Evolutionary conservation across 1,140 invertebrate species (phyloP), one percentile per base, ranked within the genome.

Genomic region (Melitaea cinxia): DNA sequence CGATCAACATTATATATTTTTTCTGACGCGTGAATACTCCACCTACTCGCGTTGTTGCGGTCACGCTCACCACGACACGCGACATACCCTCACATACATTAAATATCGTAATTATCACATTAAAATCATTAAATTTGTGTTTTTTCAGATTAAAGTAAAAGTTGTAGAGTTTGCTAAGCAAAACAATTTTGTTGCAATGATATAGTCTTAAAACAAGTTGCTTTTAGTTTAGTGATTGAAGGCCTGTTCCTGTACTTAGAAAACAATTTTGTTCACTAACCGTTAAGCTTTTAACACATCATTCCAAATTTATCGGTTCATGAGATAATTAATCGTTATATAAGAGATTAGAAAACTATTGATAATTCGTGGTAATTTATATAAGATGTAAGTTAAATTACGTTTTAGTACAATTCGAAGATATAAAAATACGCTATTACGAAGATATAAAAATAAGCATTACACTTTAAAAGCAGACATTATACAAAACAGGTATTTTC

Each of bases 1-100:
- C 53, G 33, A 50, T 50, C 42, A 33, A 30, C 12, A 39, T 59
- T 59, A 49, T 28, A 24, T 26, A 19, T 42, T 54, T 56, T 64
- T 50, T 33, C 17, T 6, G 9, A 39, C 30, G 50, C 57, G 19
- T 56, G 42, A 55, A 55, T 55, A 10, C 53, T 56, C 53, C 64
- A 55, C 57, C 58, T 35, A 66, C 28, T 61, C 42, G 65, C 45
- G 39, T 61, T 57, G 65, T 56, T 61, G 52, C 28, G 65, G 65
- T 67, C 65, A 67, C 65, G 65, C 52, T 60, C 52, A 26, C 9
- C 26, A 67, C 47, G 52, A 55, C 65, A 67, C 65, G 65, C 65
- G 65, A 67, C 58, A 67, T 61, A 9, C 23, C 53, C 30, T 61
- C 55, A 56, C 39, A 54, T 67, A 56, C 55, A 67, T 50, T 45